phyloP scores from a whole-genome alignment of 2,797 vertebrate genomes.

The Danionella dracula region DNA sequence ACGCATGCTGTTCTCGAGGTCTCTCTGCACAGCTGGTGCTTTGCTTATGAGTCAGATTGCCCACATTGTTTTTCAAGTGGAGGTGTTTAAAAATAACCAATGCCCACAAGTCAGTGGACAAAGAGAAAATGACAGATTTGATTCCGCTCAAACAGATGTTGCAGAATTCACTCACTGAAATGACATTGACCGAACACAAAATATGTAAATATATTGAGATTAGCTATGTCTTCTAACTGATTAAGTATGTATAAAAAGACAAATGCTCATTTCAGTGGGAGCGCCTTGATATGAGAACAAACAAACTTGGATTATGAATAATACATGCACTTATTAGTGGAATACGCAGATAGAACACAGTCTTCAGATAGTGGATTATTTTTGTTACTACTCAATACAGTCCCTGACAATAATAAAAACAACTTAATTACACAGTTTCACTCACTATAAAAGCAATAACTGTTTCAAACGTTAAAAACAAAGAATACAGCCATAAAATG shows the following conservation, averaged over 20 bases:
- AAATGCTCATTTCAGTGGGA: conserved; percentile 8
- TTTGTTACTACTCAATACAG: background rate
- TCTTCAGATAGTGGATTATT: background rate
- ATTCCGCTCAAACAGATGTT: background rate
- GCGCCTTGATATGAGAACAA: conserved; percentile 43
- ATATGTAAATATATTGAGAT: conserved; percentile 26
- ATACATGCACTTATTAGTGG: conserved; percentile 12
- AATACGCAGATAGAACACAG: background rate
- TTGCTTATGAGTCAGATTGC: conserved; percentile 54
- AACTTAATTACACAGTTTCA: no score
- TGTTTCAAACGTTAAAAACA: no score
- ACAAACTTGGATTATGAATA: conserved; percentile 62
- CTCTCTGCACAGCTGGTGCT: conserved; percentile 60
- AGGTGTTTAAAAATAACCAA: conserved; percentile 42
- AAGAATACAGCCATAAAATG: no score
- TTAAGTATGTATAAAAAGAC: conserved; percentile 3
- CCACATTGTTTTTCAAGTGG: conserved; percentile 49
- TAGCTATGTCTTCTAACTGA: background rate
- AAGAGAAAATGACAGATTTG: background rate
- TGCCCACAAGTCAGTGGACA: conserved; percentile 15
- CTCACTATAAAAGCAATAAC: no score
- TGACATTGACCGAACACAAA: background rate
- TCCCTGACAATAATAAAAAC: no score
- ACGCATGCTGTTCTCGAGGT: conserved; percentile 59
- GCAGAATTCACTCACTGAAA: background rate